A percentile compares a stretch with the other conserved stretches of the same genome.
Evolutionary conservation across 2,113 vertebrate species (phyloP).

Genomic region (Dipodomys spectabilis): DNA sequence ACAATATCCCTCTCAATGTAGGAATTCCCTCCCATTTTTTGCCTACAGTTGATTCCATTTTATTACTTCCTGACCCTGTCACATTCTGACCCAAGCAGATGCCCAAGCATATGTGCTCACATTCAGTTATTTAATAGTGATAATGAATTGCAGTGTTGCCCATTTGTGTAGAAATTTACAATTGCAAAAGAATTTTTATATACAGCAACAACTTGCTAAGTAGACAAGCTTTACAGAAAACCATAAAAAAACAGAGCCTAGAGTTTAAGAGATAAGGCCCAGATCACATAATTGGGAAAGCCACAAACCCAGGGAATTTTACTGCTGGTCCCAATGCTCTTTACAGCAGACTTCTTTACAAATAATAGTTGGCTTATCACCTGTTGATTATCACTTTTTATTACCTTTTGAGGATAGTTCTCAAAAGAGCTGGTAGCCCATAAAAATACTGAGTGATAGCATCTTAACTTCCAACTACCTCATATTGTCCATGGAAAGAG

Average conservation of each 20-base stretch:
- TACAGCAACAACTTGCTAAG: background rate
- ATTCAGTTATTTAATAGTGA: conserved; percentile 12
- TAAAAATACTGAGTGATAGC: background rate
- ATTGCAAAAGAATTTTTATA: conserved; percentile 16
- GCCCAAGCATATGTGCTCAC: background rate
- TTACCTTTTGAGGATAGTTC: background rate
- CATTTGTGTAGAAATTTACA: conserved; percentile 15
- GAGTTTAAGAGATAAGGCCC: background rate
- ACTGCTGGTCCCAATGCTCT: background rate
- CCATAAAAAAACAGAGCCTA: background rate
- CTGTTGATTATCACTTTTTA: too few species aligned
- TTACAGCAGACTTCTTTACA: background rate
- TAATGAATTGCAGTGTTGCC: background rate
- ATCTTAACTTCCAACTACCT: background rate
- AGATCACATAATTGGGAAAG: background rate
- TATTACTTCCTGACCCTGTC: background rate
- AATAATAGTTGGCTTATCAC: background rate
- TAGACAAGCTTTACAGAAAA: conserved; percentile 10
- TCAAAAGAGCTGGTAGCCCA: background rate
- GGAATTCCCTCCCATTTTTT: background rate
- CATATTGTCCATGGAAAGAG: background rate
- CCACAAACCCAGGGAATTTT: background rate
- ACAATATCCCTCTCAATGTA: background rate
- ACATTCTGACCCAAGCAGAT: background rate
- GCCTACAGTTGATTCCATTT: background rate